Evolutionary conservation across 2,797 vertebrate genomes (phyloP).

Genomic region (Triplophysa bombifrons): DNA sequence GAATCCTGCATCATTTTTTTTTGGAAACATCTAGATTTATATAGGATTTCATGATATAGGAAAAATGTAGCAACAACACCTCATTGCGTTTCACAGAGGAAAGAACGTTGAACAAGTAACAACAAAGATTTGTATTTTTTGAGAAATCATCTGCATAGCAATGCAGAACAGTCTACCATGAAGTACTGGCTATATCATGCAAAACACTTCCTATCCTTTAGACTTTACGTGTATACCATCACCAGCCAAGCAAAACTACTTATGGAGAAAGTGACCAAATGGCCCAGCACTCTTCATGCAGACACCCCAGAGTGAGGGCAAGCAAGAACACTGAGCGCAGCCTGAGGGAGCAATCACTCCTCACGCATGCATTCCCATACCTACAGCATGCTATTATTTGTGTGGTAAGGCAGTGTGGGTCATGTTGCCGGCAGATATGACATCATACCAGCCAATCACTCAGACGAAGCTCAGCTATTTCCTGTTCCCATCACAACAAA

Average conservation of each 20-base stretch:
- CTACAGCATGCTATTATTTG: neutral
- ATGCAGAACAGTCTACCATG: neutral
- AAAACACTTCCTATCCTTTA: neutral
- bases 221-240: neutral
- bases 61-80: neutral
- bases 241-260: conserved; percentile 2
- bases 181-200: too few relatives aligned
- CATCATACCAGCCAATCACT: conserved; percentile 64
- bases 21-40: neutral
- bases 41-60: neutral
- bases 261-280: conserved; percentile 4
- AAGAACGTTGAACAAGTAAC: neutral
- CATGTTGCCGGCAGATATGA: conserved; percentile 55
- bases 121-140: neutral
- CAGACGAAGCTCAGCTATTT: conserved; percentile 69
- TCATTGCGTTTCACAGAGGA: too few relatives aligned
- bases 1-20: neutral
- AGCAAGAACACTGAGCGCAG: conserved; percentile 13
- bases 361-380: conserved; percentile 1
- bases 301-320: conserved; percentile 8
- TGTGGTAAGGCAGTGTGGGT: neutral
- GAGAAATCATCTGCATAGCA: neutral
- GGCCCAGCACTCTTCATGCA: neutral
- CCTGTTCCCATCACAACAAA: conserved; percentile 69
- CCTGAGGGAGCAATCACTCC: conserved; percentile 24